Conservation (phyloP, 2,888 invertebrate genomes). For the Nephrotoma appendiculata region DNA sequence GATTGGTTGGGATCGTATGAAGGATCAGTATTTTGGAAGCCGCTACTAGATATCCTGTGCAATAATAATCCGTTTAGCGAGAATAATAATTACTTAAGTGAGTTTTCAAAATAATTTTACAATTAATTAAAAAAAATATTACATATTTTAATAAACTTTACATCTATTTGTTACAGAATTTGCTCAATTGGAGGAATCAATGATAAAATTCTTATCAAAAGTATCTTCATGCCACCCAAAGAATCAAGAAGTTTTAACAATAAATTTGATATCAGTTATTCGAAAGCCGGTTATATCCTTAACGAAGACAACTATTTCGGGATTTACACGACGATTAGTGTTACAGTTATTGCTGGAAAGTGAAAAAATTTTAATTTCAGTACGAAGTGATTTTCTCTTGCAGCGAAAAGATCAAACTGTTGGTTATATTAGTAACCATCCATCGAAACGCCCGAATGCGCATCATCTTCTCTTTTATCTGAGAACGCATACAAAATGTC, state of each 20-base stretch:
- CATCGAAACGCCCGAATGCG: slow-evolving; percentile 56
- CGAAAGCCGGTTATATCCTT: slow-evolving; percentile 13
- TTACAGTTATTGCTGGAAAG: slow-evolving; percentile 75
- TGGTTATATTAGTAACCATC: slow-evolving; percentile 37
- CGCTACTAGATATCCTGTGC: slow-evolving; percentile 60
- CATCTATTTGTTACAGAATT: slow-evolving; percentile 22
- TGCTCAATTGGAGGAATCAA: slow-evolving; percentile 54
- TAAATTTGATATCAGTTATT: slow-evolving; percentile 42
- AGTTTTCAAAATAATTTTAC: neutral
- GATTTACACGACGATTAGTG: slow-evolving; percentile 75
- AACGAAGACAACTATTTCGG: slow-evolving; percentile 43
- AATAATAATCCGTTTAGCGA: slow-evolving; percentile 36
- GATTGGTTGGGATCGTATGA: slow-evolving; percentile 75
- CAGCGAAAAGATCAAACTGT: slow-evolving; percentile 23
- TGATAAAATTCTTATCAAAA: slow-evolving; percentile 67
- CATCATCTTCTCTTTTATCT: slow-evolving; percentile 57
- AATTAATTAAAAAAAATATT: neutral
- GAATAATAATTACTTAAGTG: slow-evolving; percentile 9
- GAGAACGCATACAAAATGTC: slow-evolving; percentile 60
- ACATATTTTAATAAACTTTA: neutral
- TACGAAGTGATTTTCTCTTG: slow-evolving; percentile 35
- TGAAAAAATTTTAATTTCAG: slow-evolving; percentile 66
- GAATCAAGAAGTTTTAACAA: slow-evolving; percentile 72
- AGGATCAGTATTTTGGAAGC: slow-evolving; percentile 76
- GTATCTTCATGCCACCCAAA: slow-evolving; percentile 71